phyloP scores from a whole-genome alignment of 2,888 invertebrate species.

The Autographa pulchrina region DNA sequence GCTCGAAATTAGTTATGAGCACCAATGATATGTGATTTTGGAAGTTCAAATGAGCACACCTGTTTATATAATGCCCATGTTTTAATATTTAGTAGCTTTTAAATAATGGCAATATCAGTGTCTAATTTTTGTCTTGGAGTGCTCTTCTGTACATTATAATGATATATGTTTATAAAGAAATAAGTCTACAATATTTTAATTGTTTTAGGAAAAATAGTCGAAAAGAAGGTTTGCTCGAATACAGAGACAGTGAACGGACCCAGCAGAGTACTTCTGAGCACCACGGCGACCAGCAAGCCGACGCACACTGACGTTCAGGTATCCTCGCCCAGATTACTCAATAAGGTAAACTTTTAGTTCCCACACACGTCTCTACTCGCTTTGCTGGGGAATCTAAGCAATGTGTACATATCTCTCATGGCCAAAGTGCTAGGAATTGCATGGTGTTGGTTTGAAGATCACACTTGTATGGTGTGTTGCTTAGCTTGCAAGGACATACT shows the following conservation, averaged over 20 bases:
- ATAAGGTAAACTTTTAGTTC: constrained; percentile 87
- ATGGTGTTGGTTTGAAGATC: constrained; percentile 33
- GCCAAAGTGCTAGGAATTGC: constrained; percentile 38
- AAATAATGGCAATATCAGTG: no score
- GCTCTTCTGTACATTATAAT: neutral
- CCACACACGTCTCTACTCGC: constrained; percentile 72
- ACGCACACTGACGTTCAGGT: constrained; percentile 87
- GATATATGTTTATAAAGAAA: neutral
- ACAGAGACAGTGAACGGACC: constrained; percentile 84
- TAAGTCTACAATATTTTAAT: constrained; percentile 24
- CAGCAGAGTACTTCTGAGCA: constrained; percentile 79
- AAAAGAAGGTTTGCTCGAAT: constrained; percentile 90
- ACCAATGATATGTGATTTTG: no score
- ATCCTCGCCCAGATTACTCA: constrained; percentile 88
- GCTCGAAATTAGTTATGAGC: no score
- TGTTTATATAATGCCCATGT: no score
- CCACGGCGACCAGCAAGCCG: constrained; percentile 75
- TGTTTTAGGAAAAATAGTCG: constrained; percentile 90
- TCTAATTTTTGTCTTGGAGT: neutral
- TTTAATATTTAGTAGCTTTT: no score
- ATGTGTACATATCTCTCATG: constrained; percentile 41
- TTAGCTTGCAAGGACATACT: constrained; percentile 12
- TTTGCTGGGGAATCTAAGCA: constrained; percentile 73
- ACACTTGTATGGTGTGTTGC: constrained; percentile 19
- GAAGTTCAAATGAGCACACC: neutral